phyloP scores from a whole-genome alignment of 1,140 invertebrate species.

The Ruditapes philippinarum region DNA sequence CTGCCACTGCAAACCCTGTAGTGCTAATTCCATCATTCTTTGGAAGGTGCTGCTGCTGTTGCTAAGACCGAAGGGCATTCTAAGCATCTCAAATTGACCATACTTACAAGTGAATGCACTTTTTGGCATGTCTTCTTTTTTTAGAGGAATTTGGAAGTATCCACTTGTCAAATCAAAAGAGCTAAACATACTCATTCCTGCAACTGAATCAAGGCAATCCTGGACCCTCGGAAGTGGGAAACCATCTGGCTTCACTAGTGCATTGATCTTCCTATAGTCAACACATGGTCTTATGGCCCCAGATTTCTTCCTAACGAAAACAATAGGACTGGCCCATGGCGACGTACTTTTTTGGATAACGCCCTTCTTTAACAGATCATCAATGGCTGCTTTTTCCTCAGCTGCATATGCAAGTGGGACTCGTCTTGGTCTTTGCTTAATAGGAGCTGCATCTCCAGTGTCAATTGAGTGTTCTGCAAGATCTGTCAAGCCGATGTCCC shows the following conservation, averaged over 20 bases:
- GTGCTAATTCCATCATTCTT: not conserved
- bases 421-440: slow-evolving; percentile 7
- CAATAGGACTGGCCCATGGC: not conserved
- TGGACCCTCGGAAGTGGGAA: slow-evolving; percentile 1
- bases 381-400: not conserved
- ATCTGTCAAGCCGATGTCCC: not conserved
- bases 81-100: not conserved
- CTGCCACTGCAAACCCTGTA: slow-evolving; percentile 11
- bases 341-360: not conserved
- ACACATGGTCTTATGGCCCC: not conserved
- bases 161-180: not conserved
- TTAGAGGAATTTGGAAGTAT: not conserved
- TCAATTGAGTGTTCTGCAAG: slow-evolving; percentile 14
- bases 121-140: slow-evolving; percentile 19
- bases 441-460: slow-evolving; percentile 30
- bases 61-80: not conserved
- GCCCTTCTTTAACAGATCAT: not conserved
- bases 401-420: not conserved
- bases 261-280: not conserved
- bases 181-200: not conserved
- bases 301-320: not conserved
- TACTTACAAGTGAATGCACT: not conserved
- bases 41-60: not conserved
- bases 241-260: not conserved
- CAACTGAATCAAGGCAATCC: not conserved